Conservation (phyloP, 2,888 invertebrate genomes). For the Endomychus coccineus region DNA sequence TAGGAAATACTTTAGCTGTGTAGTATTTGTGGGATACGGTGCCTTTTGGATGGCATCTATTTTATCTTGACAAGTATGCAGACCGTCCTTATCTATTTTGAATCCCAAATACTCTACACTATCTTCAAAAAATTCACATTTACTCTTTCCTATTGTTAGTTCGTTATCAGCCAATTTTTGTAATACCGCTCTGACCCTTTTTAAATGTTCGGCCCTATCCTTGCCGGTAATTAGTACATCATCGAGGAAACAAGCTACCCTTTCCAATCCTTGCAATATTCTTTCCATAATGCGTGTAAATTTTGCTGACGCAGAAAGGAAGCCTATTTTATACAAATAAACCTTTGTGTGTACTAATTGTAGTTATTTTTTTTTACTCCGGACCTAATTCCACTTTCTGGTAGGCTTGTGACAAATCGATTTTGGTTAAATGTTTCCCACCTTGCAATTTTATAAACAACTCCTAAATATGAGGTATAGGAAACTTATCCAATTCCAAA, state of each 20-base stretch:
- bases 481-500: slow-evolving; percentile 22
- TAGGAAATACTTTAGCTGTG: slow-evolving; percentile 1
- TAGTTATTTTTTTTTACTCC: slow-evolving; percentile 15
- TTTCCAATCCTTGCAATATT: slow-evolving; percentile 22
- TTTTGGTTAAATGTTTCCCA: slow-evolving; percentile 21
- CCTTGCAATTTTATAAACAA: slow-evolving; percentile 24
- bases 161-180: slow-evolving; percentile 15
- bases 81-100: no score
- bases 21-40: slow-evolving; percentile 1
- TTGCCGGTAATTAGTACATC: slow-evolving; percentile 22
- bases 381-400: slow-evolving; percentile 19
- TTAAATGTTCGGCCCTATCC: slow-evolving; percentile 17
- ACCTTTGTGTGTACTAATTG: no score
- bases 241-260: slow-evolving; percentile 23
- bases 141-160: slow-evolving; percentile 13
- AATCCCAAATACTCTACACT: slow-evolving; percentile 24
- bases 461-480: slow-evolving; percentile 25
- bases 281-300: slow-evolving; percentile 29
- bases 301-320: slow-evolving; percentile 30
- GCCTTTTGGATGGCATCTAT: slow-evolving; percentile 5
- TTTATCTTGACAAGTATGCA: slow-evolving; percentile 5
- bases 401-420: slow-evolving; percentile 20
- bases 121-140: slow-evolving; percentile 18
- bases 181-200: slow-evolving; percentile 9
- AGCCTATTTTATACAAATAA: no score